Evolutionary conservation across 2,888 invertebrate species (phyloP).

Genomic region (Ophion costatus): DNA sequence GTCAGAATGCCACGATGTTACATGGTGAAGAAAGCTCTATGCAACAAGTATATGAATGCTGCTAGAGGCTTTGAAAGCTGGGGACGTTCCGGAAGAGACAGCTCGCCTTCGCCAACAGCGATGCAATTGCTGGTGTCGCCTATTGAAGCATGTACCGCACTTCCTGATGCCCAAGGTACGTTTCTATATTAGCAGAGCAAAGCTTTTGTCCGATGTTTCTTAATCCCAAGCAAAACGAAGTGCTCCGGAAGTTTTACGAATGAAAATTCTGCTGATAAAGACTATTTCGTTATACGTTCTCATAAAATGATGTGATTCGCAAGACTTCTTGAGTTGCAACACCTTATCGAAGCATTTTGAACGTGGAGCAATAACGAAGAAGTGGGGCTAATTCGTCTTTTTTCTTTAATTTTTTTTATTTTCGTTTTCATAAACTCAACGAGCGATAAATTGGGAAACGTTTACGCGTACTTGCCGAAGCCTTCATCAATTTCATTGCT

Average conservation of each 20-base stretch:
- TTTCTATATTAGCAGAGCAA: not conserved
- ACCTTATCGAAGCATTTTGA: not conserved
- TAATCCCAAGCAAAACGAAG: not conserved
- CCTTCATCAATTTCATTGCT: too few relatives aligned
- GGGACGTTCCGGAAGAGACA: slow-evolving; percentile 76
- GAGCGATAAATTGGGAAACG: too few relatives aligned
- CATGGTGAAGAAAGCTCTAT: slow-evolving; percentile 89
- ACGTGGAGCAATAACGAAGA: not conserved
- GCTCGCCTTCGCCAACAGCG: slow-evolving; percentile 75
- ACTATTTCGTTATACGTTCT: not conserved
- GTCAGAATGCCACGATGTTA: slow-evolving; percentile 90
- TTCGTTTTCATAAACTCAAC: too few relatives aligned
- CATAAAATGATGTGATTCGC: not conserved
- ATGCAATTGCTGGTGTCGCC: slow-evolving; percentile 72
- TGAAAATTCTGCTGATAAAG: not conserved
- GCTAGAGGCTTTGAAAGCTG: slow-evolving; percentile 80
- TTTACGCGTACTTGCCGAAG: too few relatives aligned
- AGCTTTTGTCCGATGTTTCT: not conserved
- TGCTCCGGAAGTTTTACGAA: not conserved
- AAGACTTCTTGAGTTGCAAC: too few relatives aligned
- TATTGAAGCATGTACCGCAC: slow-evolving; percentile 72
- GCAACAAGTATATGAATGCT: slow-evolving; percentile 84
- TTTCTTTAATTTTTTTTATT: too few relatives aligned
- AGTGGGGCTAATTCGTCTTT: too few relatives aligned
- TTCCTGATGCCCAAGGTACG: slow-evolving; percentile 76